Evolutionary conservation across 2,888 invertebrate genomes (phyloP).

Genomic region (Prostheceraeus crozeri): DNA sequence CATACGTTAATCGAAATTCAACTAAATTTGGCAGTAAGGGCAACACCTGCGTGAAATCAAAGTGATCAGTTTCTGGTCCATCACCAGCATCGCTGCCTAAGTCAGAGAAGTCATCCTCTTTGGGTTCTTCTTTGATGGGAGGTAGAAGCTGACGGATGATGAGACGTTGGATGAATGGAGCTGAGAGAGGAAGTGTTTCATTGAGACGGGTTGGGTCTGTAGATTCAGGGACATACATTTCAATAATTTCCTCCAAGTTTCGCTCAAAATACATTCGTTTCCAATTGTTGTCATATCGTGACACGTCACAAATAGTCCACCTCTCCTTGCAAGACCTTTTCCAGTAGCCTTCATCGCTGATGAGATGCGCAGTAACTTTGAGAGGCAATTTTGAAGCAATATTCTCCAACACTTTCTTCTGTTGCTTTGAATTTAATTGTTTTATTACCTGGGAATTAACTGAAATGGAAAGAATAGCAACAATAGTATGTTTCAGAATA

Average conservation of each 20-base stretch:
- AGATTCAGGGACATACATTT: constrained; percentile 54
- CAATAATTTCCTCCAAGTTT: constrained; percentile 52
- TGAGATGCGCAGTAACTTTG: constrained; percentile 55
- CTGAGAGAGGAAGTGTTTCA: constrained; percentile 50
- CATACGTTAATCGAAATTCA: constrained; percentile 54
- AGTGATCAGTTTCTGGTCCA: constrained; percentile 55
- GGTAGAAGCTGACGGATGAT: constrained; percentile 50
- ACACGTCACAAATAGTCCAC: constrained; percentile 55
- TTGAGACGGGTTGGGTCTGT: constrained; percentile 49
- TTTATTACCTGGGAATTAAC: constrained; percentile 50
- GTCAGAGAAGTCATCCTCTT: constrained; percentile 51
- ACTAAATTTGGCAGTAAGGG: constrained; percentile 49
- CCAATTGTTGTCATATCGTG: constrained; percentile 52
- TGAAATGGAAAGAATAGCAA: constrained; percentile 1
- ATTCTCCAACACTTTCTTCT: constrained; percentile 50
- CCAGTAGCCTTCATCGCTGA: constrained; percentile 57
- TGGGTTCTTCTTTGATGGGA: constrained; percentile 52
- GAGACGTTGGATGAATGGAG: constrained; percentile 51
- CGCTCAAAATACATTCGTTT: constrained; percentile 57
- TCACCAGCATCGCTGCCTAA: constrained; percentile 53
- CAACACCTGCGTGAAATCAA: constrained; percentile 53
- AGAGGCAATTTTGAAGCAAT: constrained; percentile 52
- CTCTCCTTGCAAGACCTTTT: constrained; percentile 53
- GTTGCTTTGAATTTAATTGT: constrained; percentile 50
- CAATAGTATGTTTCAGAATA: too few relatives aligned